Evolutionary conservation across 2,797 vertebrate genomes (phyloP), one percentile per base, ranked within the genome.

Genomic region (Ctenosaura bakeri): DNA sequence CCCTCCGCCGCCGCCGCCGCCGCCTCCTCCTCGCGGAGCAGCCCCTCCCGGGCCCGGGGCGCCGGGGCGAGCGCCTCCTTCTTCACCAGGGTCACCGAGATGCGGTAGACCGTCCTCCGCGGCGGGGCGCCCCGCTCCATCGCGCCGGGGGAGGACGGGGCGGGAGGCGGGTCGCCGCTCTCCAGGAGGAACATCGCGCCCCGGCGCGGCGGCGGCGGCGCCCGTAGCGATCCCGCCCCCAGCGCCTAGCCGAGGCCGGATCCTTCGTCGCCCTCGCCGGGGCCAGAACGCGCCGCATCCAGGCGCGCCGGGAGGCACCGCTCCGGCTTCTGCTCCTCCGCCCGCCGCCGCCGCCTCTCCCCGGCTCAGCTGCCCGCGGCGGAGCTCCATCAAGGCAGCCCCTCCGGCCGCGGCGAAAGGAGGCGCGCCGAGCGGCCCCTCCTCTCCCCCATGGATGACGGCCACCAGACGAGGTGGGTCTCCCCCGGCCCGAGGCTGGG

Each of bases 41-140:
- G 92, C 90, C 94, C 95, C 6, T 92, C 93, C 42, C 92, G 80
- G 54, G 94, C 83, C 81, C 90, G 78, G 85, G 91, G 93, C 89
- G 91, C 90, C 20, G 89, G 91, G 54, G 79, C 93, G 93, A 98
- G 78, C 90, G 95, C 98, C 96, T 99, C 98, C 94, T 98, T 98
- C 94, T 99, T 98, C 93, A 99, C 98, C 95, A 99, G 95, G 54
- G 98, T 99, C 92, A 99, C 98, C 32, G 98, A 99, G 97, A 99
- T 99, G 93, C 98, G 97, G 96, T 99, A 99, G 2, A 99, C 98
- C 0, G 98, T 99, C 62, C 97, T 98, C 93, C 98, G 97, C 95
- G 97, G 98, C 12, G 98, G 97, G 16, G 97, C 95, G 0, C 97
- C 98, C 69, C 98, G 94, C 95, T 98, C 98, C 98, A 4, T 6